Evolutionary conservation across 2,113 vertebrate genomes (phyloP).

Genomic region (Garra rufa): DNA sequence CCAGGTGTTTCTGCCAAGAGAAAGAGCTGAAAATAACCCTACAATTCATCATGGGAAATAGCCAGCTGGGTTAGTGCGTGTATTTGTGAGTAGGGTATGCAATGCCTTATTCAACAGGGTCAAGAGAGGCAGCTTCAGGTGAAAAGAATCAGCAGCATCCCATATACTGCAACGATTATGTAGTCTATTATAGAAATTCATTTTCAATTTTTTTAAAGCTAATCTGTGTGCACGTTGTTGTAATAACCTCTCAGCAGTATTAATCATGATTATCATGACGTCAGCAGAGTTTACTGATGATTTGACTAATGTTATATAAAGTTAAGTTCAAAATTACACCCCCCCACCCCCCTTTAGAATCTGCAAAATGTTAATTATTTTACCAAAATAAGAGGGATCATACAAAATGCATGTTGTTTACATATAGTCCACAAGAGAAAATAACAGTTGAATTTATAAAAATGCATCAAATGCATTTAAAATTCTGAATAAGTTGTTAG

Average conservation of each 20-base stretch:
- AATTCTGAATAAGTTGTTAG: too few relatives aligned
- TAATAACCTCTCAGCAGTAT: not conserved
- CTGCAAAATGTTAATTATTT: too few relatives aligned
- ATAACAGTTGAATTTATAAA: too few relatives aligned
- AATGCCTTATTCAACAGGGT: not conserved
- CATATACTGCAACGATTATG: not conserved
- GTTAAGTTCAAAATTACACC: too few relatives aligned
- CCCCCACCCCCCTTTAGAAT: too few relatives aligned
- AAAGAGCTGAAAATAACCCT: constrained; percentile 71
- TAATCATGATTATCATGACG: not conserved
- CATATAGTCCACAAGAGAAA: too few relatives aligned
- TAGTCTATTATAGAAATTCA: not conserved
- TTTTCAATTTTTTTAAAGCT: not conserved
- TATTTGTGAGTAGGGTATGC: constrained; percentile 7
- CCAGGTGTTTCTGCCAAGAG: constrained; percentile 64
- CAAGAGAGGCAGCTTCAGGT: not conserved
- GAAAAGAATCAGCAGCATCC: not conserved
- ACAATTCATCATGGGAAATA: constrained; percentile 69
- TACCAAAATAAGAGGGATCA: too few relatives aligned
- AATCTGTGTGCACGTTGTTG: not conserved
- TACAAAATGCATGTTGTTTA: too few relatives aligned
- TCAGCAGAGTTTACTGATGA: not conserved
- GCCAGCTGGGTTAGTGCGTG: constrained; percentile 57
- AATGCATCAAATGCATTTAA: too few relatives aligned
- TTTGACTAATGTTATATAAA: not conserved